Evolutionary conservation across 2,888 invertebrate genomes (phyloP).

Genomic region (Lycophotia porphyrea): DNA sequence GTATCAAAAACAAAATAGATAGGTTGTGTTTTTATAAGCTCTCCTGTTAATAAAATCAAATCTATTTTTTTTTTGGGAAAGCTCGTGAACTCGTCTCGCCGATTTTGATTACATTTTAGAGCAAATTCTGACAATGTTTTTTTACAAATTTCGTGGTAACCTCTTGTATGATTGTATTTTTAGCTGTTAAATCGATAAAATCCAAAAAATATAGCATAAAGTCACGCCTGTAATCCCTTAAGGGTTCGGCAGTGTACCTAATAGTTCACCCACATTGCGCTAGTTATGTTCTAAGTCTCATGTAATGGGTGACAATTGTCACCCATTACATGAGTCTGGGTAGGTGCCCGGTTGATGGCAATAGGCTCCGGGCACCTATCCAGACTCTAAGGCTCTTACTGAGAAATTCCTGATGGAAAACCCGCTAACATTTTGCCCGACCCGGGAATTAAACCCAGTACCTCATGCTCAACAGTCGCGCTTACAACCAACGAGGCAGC

Average conservation of each 20-base stretch:
- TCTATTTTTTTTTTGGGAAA: not conserved
- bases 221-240: not conserved
- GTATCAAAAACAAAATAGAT: not conserved
- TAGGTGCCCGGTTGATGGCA: no score
- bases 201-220: not conserved
- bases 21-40: not conserved
- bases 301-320: no score
- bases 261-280: not conserved
- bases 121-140: not conserved
- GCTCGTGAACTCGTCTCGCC: not conserved
- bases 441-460: not conserved
- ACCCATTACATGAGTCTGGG: no score
- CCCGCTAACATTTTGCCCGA: not conserved
- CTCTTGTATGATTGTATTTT: not conserved
- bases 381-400: not conserved
- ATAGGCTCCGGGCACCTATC: not conserved
- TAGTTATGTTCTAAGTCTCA: not conserved
- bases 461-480: not conserved
- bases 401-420: not conserved
- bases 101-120: not conserved
- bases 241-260: not conserved
- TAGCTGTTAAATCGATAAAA: not conserved
- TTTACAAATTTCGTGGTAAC: not conserved
- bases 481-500: not conserved
- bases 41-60: not conserved